A percentile compares a stretch with the other conserved stretches of the same genome.
phyloP scores from a whole-genome alignment of 2,797 vertebrate genomes.

The Enoplosus armatus region DNA sequence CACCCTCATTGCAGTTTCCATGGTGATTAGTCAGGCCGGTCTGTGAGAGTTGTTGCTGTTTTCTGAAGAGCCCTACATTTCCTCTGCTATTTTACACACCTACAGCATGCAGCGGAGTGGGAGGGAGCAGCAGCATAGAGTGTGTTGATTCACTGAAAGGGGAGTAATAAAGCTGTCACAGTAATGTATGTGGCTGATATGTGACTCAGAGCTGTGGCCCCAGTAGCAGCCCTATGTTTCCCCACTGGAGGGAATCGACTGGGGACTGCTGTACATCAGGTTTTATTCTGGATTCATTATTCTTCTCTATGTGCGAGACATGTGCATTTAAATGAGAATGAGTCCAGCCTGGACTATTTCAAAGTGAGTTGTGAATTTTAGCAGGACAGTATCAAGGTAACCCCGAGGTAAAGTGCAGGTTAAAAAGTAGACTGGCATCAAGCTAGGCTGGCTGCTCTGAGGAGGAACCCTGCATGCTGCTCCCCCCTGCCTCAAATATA shows the following conservation, averaged over 20 bases:
- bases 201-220: slow-evolving; percentile 46
- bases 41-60: slow-evolving; percentile 52
- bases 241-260: slow-evolving; percentile 31
- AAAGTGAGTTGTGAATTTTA: slow-evolving; percentile 20
- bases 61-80: slow-evolving; percentile 54
- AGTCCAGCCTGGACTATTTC: slow-evolving; percentile 1
- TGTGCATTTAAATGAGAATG: background rate
- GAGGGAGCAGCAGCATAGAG: slow-evolving; percentile 42
- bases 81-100: slow-evolving; percentile 61
- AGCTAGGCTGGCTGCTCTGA: slow-evolving; percentile 18
- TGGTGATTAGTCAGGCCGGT: slow-evolving; percentile 71
- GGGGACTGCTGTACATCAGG: slow-evolving; percentile 22
- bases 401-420: slow-evolving; percentile 2
- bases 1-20: slow-evolving; percentile 74
- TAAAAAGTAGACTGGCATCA: slow-evolving; percentile 25
- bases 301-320: slow-evolving; percentile 12
- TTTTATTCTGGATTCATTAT: slow-evolving; percentile 37
- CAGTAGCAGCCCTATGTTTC: slow-evolving; percentile 18
- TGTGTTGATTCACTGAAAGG: slow-evolving; percentile 55
- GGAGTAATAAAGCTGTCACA: slow-evolving; percentile 78
- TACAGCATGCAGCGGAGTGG: slow-evolving; percentile 50
- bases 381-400: background rate
- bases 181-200: slow-evolving; percentile 63
- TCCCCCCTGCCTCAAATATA: slow-evolving; percentile 49
- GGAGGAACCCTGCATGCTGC: slow-evolving; percentile 39